phyloP scores from a whole-genome alignment of 2,113 vertebrate species.

The Sphyrna mokarran region DNA sequence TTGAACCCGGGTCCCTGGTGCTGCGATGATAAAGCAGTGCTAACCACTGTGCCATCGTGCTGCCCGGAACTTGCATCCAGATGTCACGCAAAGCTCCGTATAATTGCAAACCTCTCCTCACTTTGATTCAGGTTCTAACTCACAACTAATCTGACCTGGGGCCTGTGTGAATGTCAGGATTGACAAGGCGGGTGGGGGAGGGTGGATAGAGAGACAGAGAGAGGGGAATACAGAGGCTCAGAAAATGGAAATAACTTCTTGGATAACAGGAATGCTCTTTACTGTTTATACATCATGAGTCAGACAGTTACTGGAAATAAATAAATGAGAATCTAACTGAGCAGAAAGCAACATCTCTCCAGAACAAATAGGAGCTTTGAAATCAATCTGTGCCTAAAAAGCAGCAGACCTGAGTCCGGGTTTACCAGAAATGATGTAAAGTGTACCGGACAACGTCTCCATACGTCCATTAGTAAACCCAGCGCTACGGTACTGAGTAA shows the following conservation, averaged over 20 bases:
- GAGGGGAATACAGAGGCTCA: not conserved
- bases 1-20: no score
- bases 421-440: no score
- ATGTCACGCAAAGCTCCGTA: no score
- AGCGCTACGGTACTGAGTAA: not conserved
- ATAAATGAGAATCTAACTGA: not conserved
- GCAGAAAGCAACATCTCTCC: not conserved
- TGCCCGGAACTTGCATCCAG: no score
- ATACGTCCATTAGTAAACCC: not conserved
- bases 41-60: no score
- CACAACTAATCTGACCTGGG: not conserved
- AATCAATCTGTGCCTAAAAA: not conserved
- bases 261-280: not conserved
- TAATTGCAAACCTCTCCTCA: no score
- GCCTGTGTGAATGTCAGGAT: not conserved
- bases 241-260: not conserved
- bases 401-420: not conserved
- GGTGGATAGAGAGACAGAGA: no score
- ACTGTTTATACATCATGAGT: not conserved
- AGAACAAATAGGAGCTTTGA: not conserved
- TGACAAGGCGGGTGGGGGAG: no score
- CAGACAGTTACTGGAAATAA: not conserved
- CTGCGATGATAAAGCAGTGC: no score
- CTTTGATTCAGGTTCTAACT: not conserved
- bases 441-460: not conserved